Conservation (phyloP, 2,113 vertebrate genomes). For the Aspiorhynchus laticeps region DNA sequence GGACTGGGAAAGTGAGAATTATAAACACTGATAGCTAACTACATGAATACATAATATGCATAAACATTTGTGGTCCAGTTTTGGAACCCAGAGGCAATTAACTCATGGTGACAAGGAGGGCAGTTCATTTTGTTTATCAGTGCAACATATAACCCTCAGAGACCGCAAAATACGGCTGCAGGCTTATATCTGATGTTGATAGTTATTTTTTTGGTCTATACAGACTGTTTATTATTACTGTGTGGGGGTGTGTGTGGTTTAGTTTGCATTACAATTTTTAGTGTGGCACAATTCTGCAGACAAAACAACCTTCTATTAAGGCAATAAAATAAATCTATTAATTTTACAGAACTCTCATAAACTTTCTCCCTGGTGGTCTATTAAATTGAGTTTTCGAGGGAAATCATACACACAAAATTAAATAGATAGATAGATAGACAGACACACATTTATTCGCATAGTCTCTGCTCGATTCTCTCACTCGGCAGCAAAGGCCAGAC, state of each 20-base stretch:
- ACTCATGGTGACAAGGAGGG: slow-evolving; percentile 22
- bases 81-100: slow-evolving; percentile 51
- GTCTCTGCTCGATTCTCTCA: not conserved
- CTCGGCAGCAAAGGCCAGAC: not conserved
- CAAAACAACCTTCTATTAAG: slow-evolving; percentile 5
- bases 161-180: slow-evolving; percentile 2
- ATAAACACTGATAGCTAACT: slow-evolving; percentile 43
- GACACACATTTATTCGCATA: not conserved
- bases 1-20: slow-evolving; percentile 28
- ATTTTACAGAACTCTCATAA: slow-evolving; percentile 2
- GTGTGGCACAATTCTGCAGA: not conserved
- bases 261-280: slow-evolving; percentile 9
- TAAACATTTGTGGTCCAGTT: slow-evolving; percentile 30
- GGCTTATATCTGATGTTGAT: slow-evolving; percentile 20
- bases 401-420: not conserved
- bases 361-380: not conserved
- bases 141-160: slow-evolving; percentile 9
- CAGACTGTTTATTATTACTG: not conserved
- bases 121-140: slow-evolving; percentile 49
- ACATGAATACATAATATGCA: slow-evolving; percentile 41
- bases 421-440: not conserved
- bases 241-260: slow-evolving; percentile 1
- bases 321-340: slow-evolving; percentile 2
- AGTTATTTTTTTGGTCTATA: not conserved
- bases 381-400: not conserved